Evolutionary conservation across 2,113 vertebrate species (phyloP).

Genomic region (Amphiprion ocellaris): DNA sequence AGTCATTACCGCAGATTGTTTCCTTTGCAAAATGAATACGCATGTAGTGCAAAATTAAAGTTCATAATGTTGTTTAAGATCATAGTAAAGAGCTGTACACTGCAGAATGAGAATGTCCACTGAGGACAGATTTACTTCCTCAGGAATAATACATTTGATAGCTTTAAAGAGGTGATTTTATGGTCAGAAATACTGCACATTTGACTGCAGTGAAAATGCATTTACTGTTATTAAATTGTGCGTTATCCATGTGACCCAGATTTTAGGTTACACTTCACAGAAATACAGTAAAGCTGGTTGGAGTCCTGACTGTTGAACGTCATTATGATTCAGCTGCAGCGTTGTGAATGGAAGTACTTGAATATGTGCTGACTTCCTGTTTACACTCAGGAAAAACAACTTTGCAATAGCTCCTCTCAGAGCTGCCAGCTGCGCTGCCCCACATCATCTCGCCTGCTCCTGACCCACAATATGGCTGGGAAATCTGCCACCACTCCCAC

Average conservation of each 20-base stretch:
- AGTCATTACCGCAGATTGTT: neutral
- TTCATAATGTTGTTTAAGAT: neutral
- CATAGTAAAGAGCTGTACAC: neutral
- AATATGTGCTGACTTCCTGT: slow-evolving; percentile 13
- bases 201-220: neutral
- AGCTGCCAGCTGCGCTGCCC: slow-evolving; percentile 37
- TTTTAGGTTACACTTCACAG: slow-evolving; percentile 1
- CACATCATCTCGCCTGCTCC: slow-evolving; percentile 20
- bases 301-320: neutral
- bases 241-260: slow-evolving; percentile 32
- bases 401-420: slow-evolving; percentile 1
- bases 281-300: slow-evolving; percentile 19
- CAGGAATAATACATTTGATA: slow-evolving; percentile 1
- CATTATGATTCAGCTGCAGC: neutral
- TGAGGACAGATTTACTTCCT: neutral
- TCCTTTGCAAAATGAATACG: slow-evolving; percentile 1
- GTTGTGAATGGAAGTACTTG: neutral
- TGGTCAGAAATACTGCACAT: slow-evolving; percentile 17
- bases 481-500: slow-evolving; percentile 37
- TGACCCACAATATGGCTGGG: slow-evolving; percentile 1
- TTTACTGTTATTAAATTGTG: slow-evolving; percentile 28
- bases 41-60: slow-evolving; percentile 1
- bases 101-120: neutral
- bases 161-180: neutral
- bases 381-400: slow-evolving; percentile 30